Base-by-base conservation (phyloP, 2,113 vertebrate genomes). In the Paralichthys olivaceus region DNA sequence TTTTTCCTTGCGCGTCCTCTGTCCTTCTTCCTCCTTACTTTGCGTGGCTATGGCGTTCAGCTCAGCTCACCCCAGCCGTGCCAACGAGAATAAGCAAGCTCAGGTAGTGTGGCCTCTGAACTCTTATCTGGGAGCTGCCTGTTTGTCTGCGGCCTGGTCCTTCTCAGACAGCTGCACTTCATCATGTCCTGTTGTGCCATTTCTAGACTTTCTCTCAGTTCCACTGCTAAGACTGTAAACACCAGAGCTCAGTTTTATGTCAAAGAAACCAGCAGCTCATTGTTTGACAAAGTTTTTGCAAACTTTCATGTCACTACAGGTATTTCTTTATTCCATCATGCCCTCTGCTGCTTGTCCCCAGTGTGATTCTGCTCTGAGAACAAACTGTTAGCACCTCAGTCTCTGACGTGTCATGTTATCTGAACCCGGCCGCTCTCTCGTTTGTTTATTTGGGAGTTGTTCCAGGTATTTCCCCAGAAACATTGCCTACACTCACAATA, bases 381-480 rank as follows among this genome's bases (percentile, higher is more conserved):
- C 47, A 58, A 62, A 79, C 32, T 45, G 47, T 53, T 43, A 26
- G 26, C 55, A 56, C n/a, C 55, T 57, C 84, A 57, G 73, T 78
- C 79, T 75, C 54, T 20, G 55, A 65, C 56, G 28, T 34, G 26
- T 73, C 69, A n/a, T 84, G 69, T 84, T 86, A 83, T 81, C 84
- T 74, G 68, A 69, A 77, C 71, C 63, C 63, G 74, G 71, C 60
- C 56, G 23, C 40, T 60, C 23, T 28, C 64, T 66, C 37, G 73
- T 82, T 84, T 91, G 88, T 93, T 93, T 94, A 88, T 91, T 92
- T 92, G 90, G 93, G 93, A 89, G 47, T 60, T 57, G 71, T 88
- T 90, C 93, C 93, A 93, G 91, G 89, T 93, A 92, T 92, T 95
- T 94, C 90, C 92, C 91, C 84, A 86, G 87, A 83, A 84, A 78